A percentile compares a stretch with the other conserved stretches of the same genome.
Conservation (phyloP, 1,140 invertebrate species). For the Nephila pilipes region DNA sequence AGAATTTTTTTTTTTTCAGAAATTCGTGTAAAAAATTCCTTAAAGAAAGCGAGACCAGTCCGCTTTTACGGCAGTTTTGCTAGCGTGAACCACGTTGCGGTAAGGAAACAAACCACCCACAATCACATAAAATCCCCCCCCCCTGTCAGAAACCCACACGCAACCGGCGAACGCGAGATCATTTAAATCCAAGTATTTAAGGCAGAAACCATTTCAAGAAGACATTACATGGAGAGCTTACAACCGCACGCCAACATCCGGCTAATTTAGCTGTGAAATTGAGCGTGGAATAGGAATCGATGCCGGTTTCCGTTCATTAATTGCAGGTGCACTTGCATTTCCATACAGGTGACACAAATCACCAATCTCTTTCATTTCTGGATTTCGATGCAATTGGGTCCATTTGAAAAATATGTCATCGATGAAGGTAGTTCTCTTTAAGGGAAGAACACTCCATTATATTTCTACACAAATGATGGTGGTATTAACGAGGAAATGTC, state of each 20-base stretch:
- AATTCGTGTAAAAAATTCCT: too few relatives aligned
- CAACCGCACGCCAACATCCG: background rate
- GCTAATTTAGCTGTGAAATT: background rate
- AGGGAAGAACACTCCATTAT: too few relatives aligned
- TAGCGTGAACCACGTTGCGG: background rate
- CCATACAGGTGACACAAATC: too few relatives aligned
- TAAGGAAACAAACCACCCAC: background rate
- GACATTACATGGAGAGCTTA: background rate
- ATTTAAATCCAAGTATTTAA: background rate
- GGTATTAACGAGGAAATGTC: too few relatives aligned
- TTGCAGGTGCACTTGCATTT: background rate
- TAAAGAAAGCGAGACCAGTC: too few relatives aligned
- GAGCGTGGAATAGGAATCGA: background rate
- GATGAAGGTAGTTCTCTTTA: too few relatives aligned
- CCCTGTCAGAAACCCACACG: background rate
- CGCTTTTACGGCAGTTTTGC: background rate
- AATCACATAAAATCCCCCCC: background rate
- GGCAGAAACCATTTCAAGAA: slow-evolving; percentile 1
- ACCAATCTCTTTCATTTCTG: too few relatives aligned
- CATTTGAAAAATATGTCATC: too few relatives aligned
- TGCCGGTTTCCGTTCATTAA: background rate
- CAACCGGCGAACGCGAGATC: background rate
- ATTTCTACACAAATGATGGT: too few relatives aligned
- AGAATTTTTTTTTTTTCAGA: too few relatives aligned
- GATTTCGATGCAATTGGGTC: too few relatives aligned